These are phyloP conservation scores for Diabrotica virgifera DNA, from an alignment of 1,140 invertebrate genomes.

Conservation along the genomic window DNA sequence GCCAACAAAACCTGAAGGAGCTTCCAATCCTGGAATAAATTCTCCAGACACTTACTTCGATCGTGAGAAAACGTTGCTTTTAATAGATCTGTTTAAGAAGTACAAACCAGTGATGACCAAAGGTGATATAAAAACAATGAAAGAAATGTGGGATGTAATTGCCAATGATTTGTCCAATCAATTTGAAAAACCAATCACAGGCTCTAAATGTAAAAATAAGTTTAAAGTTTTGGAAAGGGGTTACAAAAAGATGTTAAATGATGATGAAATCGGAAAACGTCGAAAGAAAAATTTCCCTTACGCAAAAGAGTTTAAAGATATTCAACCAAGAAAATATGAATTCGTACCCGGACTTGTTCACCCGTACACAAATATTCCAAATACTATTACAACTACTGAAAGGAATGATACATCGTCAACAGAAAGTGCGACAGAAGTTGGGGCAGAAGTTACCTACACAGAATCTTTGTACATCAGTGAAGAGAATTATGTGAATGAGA, in stretches of 20 bases:
- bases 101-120: constrained; percentile 6
- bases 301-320: constrained; percentile 3
- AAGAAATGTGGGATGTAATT: constrained; percentile 10
- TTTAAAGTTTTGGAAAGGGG: constrained; percentile 2
- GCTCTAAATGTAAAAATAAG: constrained; percentile 10
- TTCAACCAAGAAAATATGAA: background rate
- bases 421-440: background rate
- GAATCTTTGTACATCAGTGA: background rate
- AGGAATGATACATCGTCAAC: background rate
- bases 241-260: constrained; percentile 4
- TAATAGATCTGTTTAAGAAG: constrained; percentile 4
- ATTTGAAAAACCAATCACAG: background rate
- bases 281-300: constrained; percentile 5
- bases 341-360: background rate
- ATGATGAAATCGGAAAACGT: constrained; percentile 2
- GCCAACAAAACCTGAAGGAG: background rate
- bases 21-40: too few relatives aligned
- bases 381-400: background rate
- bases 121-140: constrained; percentile 11
- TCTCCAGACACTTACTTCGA: background rate
- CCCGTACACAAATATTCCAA: background rate
- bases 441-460: background rate
- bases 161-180: background rate
- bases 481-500: background rate
- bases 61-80: background rate